These are phyloP conservation scores for Myocastor coypus DNA, from an alignment of 2,113 vertebrate species.

Conservation along the genomic window DNA sequence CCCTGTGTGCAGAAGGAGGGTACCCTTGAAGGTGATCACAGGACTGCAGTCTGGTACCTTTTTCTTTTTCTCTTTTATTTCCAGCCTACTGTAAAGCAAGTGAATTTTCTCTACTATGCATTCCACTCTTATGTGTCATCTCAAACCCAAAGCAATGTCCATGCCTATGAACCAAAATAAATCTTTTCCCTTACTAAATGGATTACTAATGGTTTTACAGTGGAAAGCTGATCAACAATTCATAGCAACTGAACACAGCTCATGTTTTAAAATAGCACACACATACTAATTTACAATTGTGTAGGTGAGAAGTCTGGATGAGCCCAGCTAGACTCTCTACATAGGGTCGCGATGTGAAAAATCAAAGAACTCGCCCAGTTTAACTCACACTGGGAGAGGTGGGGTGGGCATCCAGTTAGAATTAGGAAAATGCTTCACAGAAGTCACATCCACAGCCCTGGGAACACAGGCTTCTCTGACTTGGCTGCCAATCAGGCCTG, in stretches of 20 bases:
- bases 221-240: neutral
- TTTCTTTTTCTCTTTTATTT: neutral
- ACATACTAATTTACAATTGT: neutral
- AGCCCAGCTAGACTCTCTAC: neutral
- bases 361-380: neutral
- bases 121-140: rapidly evolving
- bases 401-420: neutral
- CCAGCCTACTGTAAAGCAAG: too few relatives aligned
- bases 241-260: neutral
- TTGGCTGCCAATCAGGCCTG: neutral
- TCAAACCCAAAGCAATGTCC: neutral
- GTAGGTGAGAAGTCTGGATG: neutral
- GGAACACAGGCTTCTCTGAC: neutral
- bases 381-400: neutral
- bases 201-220: neutral
- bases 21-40: rapidly evolving
- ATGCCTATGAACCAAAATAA: neutral
- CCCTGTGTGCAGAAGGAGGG: neutral
- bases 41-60: neutral
- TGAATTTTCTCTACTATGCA: neutral
- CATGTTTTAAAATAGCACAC: neutral
- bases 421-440: neutral
- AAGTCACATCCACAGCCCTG: neutral
- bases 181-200: too few relatives aligned
- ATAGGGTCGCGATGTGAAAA: neutral